Evolutionary conservation across 2,113 vertebrate species (phyloP), one percentile per base, ranked within the genome.

Genomic region (Dissostichus mawsoni): DNA sequence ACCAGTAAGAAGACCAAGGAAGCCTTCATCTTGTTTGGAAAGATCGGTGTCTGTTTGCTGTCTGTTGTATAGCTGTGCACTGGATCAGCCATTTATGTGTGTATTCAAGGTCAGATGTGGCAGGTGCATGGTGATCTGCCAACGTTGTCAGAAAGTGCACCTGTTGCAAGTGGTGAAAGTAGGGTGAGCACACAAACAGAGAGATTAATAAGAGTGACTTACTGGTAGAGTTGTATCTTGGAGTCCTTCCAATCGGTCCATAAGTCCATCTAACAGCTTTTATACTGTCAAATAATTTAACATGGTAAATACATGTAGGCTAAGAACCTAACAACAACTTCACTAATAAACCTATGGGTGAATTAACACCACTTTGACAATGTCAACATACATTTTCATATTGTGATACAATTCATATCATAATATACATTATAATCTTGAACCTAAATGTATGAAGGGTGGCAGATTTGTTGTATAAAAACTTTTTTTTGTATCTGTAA

Each of bases 111-210:
- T 47, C 68, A 66, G 56, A 79, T 57, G 25, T 55, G 50, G 47
- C 73, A 64, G 23, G 64, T 58, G 62, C 23, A 69, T 20, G 5
- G 3, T 41, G 44, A 36, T 58, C 45, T 74, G 41, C 58, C 53
- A 81, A 33, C 20, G 48, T 1, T 75, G 72, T 75, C 85, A 62
- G 67, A 80, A 69, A 63, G 57, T 18, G 61, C 82, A 91, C 69
- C 79, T 87, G 77, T 62, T 5, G 16, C 25, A 51, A 53, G 33
- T 58, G 69, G 36, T 23, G 10, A 8, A 48, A 48, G 6, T 36
- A 44, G 20, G 14, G 41, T 17, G 9, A 18, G n/a, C 8, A 6
- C 10, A 25, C 17, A 56, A 62, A 62, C 5, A 78, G 3, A 63
- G 9, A 53, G 14, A 56, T 51, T n/a, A 50, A 9, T 45, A 20